A percentile compares a stretch with the other conserved stretches of the same genome.
Conservation (phyloP, 2,888 invertebrate species). For the Mallateleia sp. region DNA sequence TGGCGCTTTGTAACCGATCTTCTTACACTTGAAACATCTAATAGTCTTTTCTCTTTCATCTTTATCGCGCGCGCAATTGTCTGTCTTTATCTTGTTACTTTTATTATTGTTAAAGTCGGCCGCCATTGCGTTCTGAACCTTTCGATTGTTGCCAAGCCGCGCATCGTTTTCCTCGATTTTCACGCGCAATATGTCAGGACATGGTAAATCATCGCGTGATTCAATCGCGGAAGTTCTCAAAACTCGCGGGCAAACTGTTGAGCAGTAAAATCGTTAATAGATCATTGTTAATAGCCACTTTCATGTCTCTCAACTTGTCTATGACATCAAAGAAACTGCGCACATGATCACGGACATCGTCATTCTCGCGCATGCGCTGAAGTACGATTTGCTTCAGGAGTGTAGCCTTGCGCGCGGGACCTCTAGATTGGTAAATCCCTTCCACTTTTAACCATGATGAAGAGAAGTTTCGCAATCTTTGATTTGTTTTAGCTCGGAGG, state of each 20-base stretch:
- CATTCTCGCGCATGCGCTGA: neutral
- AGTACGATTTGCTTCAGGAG: slow-evolving; percentile 52
- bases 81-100: neutral
- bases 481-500: no score
- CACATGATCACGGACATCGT: no score
- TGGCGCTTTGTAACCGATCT: slow-evolving; percentile 43
- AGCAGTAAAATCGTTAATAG: slow-evolving; percentile 37
- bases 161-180: slow-evolving; percentile 74
- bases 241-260: slow-evolving; percentile 46
- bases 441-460: slow-evolving; percentile 59
- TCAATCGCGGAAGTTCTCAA: slow-evolving; percentile 38
- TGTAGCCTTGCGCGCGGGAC: no score
- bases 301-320: slow-evolving; percentile 47
- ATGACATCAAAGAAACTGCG: slow-evolving; percentile 46
- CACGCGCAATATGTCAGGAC: slow-evolving; percentile 68
- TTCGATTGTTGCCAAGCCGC: slow-evolving; percentile 53
- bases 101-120: slow-evolving; percentile 1
- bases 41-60: neutral
- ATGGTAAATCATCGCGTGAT: slow-evolving; percentile 45
- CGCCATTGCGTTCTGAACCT: slow-evolving; percentile 50
- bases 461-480: no score
- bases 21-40: slow-evolving; percentile 30
- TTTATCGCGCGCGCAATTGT: neutral
- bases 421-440: neutral
- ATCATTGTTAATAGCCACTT: slow-evolving; percentile 41